phyloP scores from a whole-genome alignment of 2,113 vertebrate genomes.

The Gnathonemus longibarbis region DNA sequence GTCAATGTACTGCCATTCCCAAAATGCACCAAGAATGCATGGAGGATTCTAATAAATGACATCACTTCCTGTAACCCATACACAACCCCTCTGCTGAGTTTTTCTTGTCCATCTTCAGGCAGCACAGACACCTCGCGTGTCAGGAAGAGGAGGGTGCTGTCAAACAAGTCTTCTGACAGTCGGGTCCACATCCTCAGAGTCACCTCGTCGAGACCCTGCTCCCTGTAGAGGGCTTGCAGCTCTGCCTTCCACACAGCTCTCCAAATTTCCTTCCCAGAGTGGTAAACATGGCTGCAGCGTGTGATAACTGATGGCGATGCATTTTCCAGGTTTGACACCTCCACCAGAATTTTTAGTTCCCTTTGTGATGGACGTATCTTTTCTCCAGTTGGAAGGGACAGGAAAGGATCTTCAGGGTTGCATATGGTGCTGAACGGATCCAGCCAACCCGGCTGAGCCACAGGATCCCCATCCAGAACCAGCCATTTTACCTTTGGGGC shows the following conservation, averaged over 20 bases:
- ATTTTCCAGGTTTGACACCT: constrained; percentile 55
- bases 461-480: constrained; percentile 67
- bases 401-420: constrained; percentile 36
- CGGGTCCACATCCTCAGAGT: constrained; percentile 52
- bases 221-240: constrained; percentile 47
- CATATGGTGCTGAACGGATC: constrained; percentile 63
- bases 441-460: constrained; percentile 58
- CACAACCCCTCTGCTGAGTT: constrained; percentile 23
- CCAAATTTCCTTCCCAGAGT: constrained; percentile 63
- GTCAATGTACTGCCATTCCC: constrained; percentile 23
- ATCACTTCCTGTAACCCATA: constrained; percentile 62
- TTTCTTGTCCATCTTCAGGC: constrained; percentile 18
- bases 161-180: constrained; percentile 64
- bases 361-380: constrained; percentile 41
- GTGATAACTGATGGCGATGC: constrained; percentile 62
- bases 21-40: constrained; percentile 55
- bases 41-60: constrained; percentile 63
- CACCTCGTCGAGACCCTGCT: constrained; percentile 47
- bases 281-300: constrained; percentile 59
- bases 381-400: constrained; percentile 64
- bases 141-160: constrained; percentile 52
- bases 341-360: constrained; percentile 61
- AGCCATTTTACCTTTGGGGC: constrained; percentile 58
- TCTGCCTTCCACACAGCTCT: constrained; percentile 57
- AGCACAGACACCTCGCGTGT: constrained; percentile 44